Evolutionary conservation across 2,888 invertebrate genomes (phyloP), one percentile per base, ranked within the genome.

Genomic region (Drosophila monieri): DNA sequence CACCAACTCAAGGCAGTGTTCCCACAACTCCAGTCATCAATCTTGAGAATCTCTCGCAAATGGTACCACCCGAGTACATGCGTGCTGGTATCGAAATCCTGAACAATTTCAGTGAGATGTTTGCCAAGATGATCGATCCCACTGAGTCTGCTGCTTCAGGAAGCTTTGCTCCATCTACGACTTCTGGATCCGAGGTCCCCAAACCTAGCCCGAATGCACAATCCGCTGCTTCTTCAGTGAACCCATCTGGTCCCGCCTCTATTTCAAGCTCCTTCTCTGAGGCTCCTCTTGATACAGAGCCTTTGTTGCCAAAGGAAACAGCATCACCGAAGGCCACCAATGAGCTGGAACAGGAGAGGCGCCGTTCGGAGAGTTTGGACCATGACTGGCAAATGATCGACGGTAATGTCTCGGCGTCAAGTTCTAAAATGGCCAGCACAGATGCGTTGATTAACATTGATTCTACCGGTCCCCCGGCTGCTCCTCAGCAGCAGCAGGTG

Each of bases 91-190:
- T 91, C 53, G 88, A 91, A 58, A 89, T 91, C 49, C 74, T 91
- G 15, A 91, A 89, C 48, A 91, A 91, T 61, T 91, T 91, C 35
- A 90, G 89, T 51, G 90, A 91, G 74, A 90, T 91, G 89, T 90
- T 91, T 54, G 88, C 89, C 37, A 91, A 91, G 76, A 89, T 91
- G 73, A 77, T 91, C 21, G 91, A 90, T 73, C 91, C 91, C 2
- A 71, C 77, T 46, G 89, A 88, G 25, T 67, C 57, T 5, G 73
- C 70, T 14, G 46, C 43, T 21, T 74, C 72, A 0, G 65, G 59
- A 6, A 48, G 49, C 39, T 75, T 70, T 2, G 64, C 64, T 15
- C 32, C 72, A 0, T 67, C 80, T 1, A 37, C 41, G 18, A n/a
- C 55, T 3, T 43, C 60, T 10, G 18, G 18, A 18, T 8, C 32